These are phyloP conservation scores for Hemistola chrysoprasaria DNA, from an alignment of 2,888 invertebrate species.

Conservation along the genomic window DNA sequence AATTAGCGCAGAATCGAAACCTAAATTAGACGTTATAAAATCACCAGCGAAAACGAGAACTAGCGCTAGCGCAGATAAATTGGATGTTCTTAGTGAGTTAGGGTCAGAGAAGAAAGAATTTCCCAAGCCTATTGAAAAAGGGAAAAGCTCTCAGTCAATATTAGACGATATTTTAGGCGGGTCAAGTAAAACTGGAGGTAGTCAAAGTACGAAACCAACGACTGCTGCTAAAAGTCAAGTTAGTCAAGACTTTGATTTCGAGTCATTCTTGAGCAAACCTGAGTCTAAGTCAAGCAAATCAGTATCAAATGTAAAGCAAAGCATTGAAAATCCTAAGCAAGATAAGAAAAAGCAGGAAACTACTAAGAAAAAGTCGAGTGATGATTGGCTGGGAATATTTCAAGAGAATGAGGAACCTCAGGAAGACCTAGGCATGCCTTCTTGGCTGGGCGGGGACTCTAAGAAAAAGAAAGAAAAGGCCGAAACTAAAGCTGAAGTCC, in stretches of 20 bases:
- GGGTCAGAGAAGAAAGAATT: slow-evolving; percentile 47
- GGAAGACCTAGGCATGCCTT: slow-evolving; percentile 61
- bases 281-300: slow-evolving; percentile 38
- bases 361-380: slow-evolving; percentile 53
- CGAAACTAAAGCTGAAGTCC: slow-evolving; percentile 28
- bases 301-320: slow-evolving; percentile 35
- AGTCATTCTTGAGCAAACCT: slow-evolving; percentile 55
- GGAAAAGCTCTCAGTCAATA: slow-evolving; percentile 70
- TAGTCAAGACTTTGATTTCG: slow-evolving; percentile 62
- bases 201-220: slow-evolving; percentile 39
- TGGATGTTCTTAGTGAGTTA: slow-evolving; percentile 56
- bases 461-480: slow-evolving; percentile 55
- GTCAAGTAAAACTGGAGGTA: slow-evolving; percentile 45
- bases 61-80: slow-evolving; percentile 49
- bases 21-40: slow-evolving; percentile 39
- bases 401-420: slow-evolving; percentile 53
- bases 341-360: slow-evolving; percentile 38
- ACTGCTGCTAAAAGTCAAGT: slow-evolving; percentile 57
- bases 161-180: slow-evolving; percentile 81
- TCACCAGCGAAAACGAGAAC: slow-evolving; percentile 58
- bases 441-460: slow-evolving; percentile 60
- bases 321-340: slow-evolving; percentile 36
- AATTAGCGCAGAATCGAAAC: slow-evolving; percentile 40
- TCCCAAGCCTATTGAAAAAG: slow-evolving; percentile 52
- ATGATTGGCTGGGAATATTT: slow-evolving; percentile 76